Base-by-base conservation (phyloP, 2,797 vertebrate genomes). In the Sphaeramia orbicularis region DNA sequence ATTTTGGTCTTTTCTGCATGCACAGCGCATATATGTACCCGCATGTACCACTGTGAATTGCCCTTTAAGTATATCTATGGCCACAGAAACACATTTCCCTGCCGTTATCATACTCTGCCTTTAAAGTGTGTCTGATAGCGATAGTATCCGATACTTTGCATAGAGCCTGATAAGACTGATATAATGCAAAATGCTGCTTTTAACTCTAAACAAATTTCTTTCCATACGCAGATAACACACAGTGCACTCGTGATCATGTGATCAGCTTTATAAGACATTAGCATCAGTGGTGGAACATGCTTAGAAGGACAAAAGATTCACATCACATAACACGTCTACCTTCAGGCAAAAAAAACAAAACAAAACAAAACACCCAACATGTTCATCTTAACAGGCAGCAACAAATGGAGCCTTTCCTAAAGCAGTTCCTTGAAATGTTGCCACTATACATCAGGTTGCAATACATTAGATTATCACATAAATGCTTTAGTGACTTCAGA, bases 281-380 rank as follows among this genome's bases (percentile, higher is more conserved):
- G 16, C 27, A 59, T 74, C 41, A 51, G 24, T 1, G 27, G 19
- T 41, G 50, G 36, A 30, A 38, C 65, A 55, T n/a, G 27, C 35
- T n/a, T 52, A 13, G 11, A 53, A 67, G 66, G 66, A 74, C 59
- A 61, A 62, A 36, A 50, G 54, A 37, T 64, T 60, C 52, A 45
- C 50, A 60, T 71, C 76, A 56, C 43, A 64, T 37, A 51, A 41
- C 4, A 21, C 35, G n/a, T 56, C 42, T 27, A 36, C 18, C 15
- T 9, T 6, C 7, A 27, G 12, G 15, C 43, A 54, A 48, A 30
- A 24, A 8, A n/a, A n/a, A n/a, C n/a, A n/a, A n/a, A n/a, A n/a
- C n/a, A n/a, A n/a, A n/a, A n/a, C n/a, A n/a, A n/a, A 44, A 44
- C 18, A 45, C 21, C 11, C 36, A 5, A 6, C 8, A 10, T 49